Base-by-base conservation (phyloP, 2,888 invertebrate species). In the Norana najaformis region DNA sequence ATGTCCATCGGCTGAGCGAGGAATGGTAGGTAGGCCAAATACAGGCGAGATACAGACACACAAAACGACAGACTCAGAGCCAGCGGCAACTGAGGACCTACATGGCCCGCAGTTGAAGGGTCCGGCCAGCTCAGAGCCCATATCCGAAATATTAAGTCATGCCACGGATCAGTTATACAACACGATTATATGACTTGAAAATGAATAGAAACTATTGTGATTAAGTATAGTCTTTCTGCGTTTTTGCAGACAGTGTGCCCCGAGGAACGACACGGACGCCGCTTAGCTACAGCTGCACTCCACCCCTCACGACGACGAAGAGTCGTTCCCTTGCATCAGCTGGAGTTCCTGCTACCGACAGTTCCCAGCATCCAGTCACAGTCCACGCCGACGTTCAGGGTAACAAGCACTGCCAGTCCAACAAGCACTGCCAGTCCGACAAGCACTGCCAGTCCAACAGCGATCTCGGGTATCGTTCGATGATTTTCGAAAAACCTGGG, bases 361-460 rank as follows among this genome's bases (percentile, higher is more conserved):
- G n/a, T 69, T n/a, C n/a, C 11, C 69, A n/a, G 69, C 8, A 30
- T 69, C 69, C 69, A 69, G 8, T n/a, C 69, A 69, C 69, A 30
- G 69, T 8, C 69, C 69, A n/a, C 69, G 30, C n/a, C 30, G 69
- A 69, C 69, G 69, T 69, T n/a, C 69, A 69, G 30, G 69, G 69
- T 69, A 30, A n/a, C n/a, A 69, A n/a, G n/a, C 69, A 69, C 69
- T 69, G 30, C 69, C 69, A 69, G n/a, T 69, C 69, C 69, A 69
- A 69, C 69, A 69, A n/a, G n/a, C 69, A 69, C 69, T 69, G 30
- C 69, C 69, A 69, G n/a, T n/a, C n/a, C n/a, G n/a, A n/a, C n/a
- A 69, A n/a, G n/a, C 69, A 69, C 69, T 69, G 30, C 69, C 69
- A 69, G n/a, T 69, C 69, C 69, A 69, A 69, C 69, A 69, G n/a